These are phyloP conservation scores for Balaeniceps rex DNA, from an alignment of 2,113 vertebrate genomes.

Conservation along the genomic window DNA sequence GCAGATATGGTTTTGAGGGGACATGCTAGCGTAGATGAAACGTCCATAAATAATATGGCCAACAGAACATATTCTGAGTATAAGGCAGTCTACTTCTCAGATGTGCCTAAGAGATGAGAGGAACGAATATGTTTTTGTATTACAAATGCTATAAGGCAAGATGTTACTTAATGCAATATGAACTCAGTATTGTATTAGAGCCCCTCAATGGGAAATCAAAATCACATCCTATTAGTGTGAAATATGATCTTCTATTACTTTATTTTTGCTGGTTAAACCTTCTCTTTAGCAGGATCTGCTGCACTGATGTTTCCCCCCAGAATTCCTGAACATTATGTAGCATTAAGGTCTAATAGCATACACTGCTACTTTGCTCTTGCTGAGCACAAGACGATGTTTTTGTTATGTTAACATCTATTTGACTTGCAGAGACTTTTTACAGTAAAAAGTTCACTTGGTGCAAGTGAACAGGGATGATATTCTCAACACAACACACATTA, in stretches of 20 bases:
- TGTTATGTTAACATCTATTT: neutral
- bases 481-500: neutral
- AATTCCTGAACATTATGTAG: neutral
- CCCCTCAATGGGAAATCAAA: neutral
- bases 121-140: neutral
- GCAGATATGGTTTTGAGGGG: neutral
- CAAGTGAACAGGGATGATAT: neutral
- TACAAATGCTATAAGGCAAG: neutral
- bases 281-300: neutral
- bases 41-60: neutral
- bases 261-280: neutral
- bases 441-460: neutral
- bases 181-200: neutral
- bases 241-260: neutral
- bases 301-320: neutral
- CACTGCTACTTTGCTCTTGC: neutral
- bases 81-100: neutral
- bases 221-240: neutral
- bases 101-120: neutral
- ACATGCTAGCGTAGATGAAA: neutral
- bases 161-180: neutral
- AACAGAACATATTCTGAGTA: neutral
- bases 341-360: neutral
- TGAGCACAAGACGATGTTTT: neutral
- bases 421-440: neutral